Evolutionary conservation across 2,888 invertebrate species (phyloP).

Genomic region (Eupithecia subfuscata): DNA sequence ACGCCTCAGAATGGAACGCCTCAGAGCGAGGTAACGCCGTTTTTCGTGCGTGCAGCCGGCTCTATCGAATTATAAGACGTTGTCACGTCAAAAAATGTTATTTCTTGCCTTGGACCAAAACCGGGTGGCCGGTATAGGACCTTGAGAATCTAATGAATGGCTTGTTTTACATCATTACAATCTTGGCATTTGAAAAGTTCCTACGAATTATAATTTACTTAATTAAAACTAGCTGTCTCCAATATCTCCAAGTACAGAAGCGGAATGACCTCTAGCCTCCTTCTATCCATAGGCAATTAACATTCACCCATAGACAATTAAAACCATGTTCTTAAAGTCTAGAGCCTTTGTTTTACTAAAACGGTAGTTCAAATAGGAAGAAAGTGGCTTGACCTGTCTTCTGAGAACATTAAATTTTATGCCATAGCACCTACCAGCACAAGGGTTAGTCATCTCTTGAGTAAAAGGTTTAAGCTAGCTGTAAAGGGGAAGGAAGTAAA

Average conservation of each 20-base stretch:
- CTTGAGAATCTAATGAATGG: no score
- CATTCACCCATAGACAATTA: slow-evolving; percentile 11
- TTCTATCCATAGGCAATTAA: slow-evolving; percentile 14
- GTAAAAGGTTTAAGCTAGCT: neutral
- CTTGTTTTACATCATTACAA: no score
- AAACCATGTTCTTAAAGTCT: slow-evolving; percentile 6
- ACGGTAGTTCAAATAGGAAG: slow-evolving; percentile 11
- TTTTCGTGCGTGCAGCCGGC: no score
- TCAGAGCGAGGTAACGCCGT: no score
- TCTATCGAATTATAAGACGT: no score
- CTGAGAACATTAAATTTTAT: neutral
- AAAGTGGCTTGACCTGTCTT: neutral
- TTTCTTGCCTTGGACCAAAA: no score
- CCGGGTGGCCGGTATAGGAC: no score
- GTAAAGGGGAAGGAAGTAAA: neutral
- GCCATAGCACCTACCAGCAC: neutral
- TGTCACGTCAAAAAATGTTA: no score
- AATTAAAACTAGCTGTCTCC: neutral
- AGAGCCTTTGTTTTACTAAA: slow-evolving; percentile 5
- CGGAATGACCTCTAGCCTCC: slow-evolving; percentile 3
- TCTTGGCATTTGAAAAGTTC: no score
- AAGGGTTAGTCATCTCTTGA: neutral
- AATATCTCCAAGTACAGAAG: slow-evolving; percentile 6
- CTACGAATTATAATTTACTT: no score
- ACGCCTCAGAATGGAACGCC: no score